Evolutionary conservation across 2,797 vertebrate genomes (phyloP), one percentile per base, ranked within the genome.

Genomic region (Nyctalus aviator): DNA sequence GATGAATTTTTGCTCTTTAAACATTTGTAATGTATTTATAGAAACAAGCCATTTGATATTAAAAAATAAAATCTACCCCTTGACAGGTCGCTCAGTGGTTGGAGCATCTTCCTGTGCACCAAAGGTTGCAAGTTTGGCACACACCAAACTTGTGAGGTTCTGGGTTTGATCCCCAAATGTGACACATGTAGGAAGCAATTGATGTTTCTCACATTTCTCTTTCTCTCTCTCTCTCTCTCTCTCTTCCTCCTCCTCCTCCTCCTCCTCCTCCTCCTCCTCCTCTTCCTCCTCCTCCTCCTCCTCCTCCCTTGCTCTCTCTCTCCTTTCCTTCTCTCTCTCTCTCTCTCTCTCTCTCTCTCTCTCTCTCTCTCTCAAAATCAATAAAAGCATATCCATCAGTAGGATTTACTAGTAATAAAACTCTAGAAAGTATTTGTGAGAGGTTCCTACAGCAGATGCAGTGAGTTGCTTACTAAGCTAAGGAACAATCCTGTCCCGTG

Each of bases 1-100:
- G 27, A 85, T 53, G 1, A 15, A 78, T 72, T 72, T 88, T 27
- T 55, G 21, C 25, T 93, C 69, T 62, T 75, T 18, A 46, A 79
- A 75, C 53, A 25, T 83, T 79, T 84, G 25, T n/a, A 64, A 35
- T 68, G 82, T 77, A 73, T 91, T 81, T 91, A 15, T 84, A 89
- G 68, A 57, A 84, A 79, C 30, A 91, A 89, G 21, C 75, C 23
- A 84, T 90, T 86, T 59, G 17, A 35, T 37, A 27, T n/a, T 50
- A 89, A 82, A 53, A 59, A 25, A 62, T 62, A 23, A 32, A 20
- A 68, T 32, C n/a, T 68, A 68, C 8, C 64, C 27, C n/a, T 68
- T 6, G 64, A 18, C 64, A 20, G 64, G 17, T 35, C 1, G 17
- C 7, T 68, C n/a, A 20, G 14, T 68, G 64, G n/a, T 68, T 68